phyloP scores from a whole-genome alignment of 2,888 invertebrate species.

The Synergus gifuensis region DNA sequence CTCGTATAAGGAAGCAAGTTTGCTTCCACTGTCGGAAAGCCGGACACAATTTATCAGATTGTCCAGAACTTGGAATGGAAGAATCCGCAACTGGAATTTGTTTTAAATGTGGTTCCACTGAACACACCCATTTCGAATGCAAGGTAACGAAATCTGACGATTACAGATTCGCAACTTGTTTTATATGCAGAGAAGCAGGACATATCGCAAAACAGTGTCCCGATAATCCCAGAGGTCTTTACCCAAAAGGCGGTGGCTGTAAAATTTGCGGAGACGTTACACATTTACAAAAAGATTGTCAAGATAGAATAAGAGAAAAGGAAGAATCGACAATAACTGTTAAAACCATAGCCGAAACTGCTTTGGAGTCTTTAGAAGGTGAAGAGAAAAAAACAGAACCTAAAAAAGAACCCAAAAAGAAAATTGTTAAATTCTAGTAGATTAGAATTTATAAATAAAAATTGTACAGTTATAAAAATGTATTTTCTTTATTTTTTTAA shows the following conservation, averaged over 20 bases:
- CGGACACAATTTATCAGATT: slow-evolving; percentile 90
- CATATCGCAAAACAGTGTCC: slow-evolving; percentile 94
- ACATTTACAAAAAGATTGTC: slow-evolving; percentile 90
- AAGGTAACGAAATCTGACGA: slow-evolving; percentile 83
- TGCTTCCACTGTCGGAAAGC: slow-evolving; percentile 90
- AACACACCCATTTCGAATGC: slow-evolving; percentile 88
- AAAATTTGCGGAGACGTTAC: slow-evolving; percentile 91
- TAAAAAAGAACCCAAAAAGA: slow-evolving; percentile 58
- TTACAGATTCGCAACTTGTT: slow-evolving; percentile 91
- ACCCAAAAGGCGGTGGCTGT: slow-evolving; percentile 91
- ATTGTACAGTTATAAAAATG: slow-evolving; percentile 3
- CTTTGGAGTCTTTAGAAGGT: slow-evolving; percentile 68
- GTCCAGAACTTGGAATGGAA: slow-evolving; percentile 84
- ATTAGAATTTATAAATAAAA: slow-evolving; percentile 1
- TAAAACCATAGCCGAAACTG: slow-evolving; percentile 62
- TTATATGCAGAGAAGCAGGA: slow-evolving; percentile 92
- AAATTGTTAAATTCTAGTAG: slow-evolving; percentile 70
- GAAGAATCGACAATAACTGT: slow-evolving; percentile 69
- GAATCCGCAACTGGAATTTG: slow-evolving; percentile 85
- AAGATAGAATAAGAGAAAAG: slow-evolving; percentile 79
- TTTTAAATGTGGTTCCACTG: slow-evolving; percentile 94
- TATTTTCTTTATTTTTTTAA: slow-evolving; percentile 11
- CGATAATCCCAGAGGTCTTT: slow-evolving; percentile 91
- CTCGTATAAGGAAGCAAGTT: slow-evolving; percentile 84
- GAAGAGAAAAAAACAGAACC: slow-evolving; percentile 46